phyloP scores from a whole-genome alignment of 2,797 vertebrate species.

The Pangasius larnaudii region DNA sequence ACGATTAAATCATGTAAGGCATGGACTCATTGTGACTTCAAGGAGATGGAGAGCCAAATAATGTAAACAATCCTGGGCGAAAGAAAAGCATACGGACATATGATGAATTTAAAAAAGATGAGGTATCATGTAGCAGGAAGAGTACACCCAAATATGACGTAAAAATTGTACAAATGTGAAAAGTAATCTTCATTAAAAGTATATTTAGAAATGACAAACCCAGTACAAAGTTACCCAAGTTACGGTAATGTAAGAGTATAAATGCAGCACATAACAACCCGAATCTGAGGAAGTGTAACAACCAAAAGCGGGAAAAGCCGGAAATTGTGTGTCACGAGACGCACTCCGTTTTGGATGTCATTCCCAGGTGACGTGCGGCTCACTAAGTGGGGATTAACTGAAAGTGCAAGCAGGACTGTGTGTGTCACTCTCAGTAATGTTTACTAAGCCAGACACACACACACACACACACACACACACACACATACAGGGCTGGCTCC shows the following conservation, averaged over 20 bases:
- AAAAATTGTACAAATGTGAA: neutral
- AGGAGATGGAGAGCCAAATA: neutral
- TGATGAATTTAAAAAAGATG: neutral
- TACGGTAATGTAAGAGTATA: neutral
- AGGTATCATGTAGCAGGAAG: neutral
- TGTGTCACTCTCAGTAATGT: no score
- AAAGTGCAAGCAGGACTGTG: conserved; percentile 7
- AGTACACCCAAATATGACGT: neutral
- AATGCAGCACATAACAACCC: neutral
- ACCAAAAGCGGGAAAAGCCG: neutral
- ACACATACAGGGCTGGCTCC: conserved; percentile 8
- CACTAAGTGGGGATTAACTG: conserved; percentile 1
- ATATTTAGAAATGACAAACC: neutral
- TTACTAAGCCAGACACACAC: neutral
- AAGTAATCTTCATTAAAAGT: neutral
- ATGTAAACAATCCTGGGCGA: neutral
- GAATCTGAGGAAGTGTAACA: neutral
- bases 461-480: conserved; percentile 22
- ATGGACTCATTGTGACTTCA: neutral
- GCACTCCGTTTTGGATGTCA: neutral
- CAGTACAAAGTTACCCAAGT: no score
- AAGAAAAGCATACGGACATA: neutral
- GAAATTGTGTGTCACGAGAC: neutral
- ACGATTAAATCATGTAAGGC: neutral
- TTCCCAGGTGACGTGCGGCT: neutral